A percentile compares a stretch with the other conserved stretches of the same genome.
phyloP scores from a whole-genome alignment of 2,797 vertebrate genomes.

The Liasis olivaceus region DNA sequence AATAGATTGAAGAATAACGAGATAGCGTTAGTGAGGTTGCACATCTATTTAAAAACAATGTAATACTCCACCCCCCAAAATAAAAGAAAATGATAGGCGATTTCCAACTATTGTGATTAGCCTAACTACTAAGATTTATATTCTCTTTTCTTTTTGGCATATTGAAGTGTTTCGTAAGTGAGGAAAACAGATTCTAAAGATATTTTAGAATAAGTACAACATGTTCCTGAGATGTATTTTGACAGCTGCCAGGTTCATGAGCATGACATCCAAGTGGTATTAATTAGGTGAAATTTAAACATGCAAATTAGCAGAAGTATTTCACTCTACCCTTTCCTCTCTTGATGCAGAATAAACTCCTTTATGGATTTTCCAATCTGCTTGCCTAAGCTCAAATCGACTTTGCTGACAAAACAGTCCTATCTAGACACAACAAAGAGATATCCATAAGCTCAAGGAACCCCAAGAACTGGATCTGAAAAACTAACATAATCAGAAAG shows the following conservation, averaged over 20 bases:
- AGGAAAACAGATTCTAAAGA: neutral
- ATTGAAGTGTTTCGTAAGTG: neutral
- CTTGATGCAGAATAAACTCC: neutral
- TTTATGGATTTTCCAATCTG: neutral
- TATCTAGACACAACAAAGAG: neutral
- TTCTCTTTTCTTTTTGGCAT: neutral
- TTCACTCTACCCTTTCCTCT: neutral
- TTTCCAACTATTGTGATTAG: neutral
- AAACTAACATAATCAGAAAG: neutral
- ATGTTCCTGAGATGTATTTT: conserved; percentile 25
- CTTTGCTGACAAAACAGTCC: neutral
- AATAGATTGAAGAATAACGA: neutral
- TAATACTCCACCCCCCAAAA: neutral
- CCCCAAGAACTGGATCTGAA: neutral
- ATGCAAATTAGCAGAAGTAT: neutral
- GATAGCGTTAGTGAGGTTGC: neutral
- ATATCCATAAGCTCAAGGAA: neutral
- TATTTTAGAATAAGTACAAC: conserved; percentile 1
- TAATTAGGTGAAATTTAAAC: conserved; percentile 14
- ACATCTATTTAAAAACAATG: neutral
- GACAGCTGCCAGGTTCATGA: conserved; percentile 16
- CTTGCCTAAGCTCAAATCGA: neutral
- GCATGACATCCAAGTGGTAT: neutral
- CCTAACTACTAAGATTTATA: neutral
- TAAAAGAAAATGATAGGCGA: neutral